Evolutionary conservation across 2,113 vertebrate species (phyloP).

Genomic region (Psittacus erithacus): DNA sequence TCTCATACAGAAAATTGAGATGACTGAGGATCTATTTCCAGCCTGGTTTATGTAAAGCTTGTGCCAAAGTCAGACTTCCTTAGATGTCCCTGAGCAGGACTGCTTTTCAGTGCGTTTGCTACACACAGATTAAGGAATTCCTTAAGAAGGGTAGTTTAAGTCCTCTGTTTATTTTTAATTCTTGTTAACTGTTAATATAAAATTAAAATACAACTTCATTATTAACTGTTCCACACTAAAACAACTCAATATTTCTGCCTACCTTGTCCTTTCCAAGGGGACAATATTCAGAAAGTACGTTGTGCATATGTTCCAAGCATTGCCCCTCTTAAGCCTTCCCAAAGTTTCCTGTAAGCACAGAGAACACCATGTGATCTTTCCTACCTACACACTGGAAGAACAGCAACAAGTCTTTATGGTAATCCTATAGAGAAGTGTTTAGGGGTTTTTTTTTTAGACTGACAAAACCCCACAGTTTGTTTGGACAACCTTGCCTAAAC

Average conservation of each 20-base stretch:
- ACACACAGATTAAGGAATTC: not conserved
- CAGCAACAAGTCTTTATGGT: not conserved
- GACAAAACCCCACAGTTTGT: not conserved
- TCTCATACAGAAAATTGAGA: not conserved
- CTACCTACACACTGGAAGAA: not conserved
- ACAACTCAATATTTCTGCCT: not conserved
- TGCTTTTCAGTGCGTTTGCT: not conserved
- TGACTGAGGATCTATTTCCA: not conserved
- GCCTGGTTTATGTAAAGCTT: not conserved
- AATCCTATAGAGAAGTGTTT: accelerated
- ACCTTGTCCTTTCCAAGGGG: not conserved
- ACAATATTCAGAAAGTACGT: not conserved
- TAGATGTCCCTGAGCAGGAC: not conserved
- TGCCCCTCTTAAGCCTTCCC: not conserved
- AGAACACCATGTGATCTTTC: not conserved
- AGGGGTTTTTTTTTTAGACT: not conserved
- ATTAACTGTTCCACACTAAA: not conserved
- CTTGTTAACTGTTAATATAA: not conserved
- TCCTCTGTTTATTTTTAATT: not conserved
- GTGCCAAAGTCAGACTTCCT: not conserved
- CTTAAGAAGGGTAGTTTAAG: not conserved
- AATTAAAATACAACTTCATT: not conserved
- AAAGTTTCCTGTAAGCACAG: not conserved
- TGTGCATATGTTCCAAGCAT: not conserved
- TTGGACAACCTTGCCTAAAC: not conserved